A percentile compares a stretch with the other conserved stretches of the same genome.
Conservation (phyloP, 2,113 vertebrate species). For the Toxotes chatareus region DNA sequence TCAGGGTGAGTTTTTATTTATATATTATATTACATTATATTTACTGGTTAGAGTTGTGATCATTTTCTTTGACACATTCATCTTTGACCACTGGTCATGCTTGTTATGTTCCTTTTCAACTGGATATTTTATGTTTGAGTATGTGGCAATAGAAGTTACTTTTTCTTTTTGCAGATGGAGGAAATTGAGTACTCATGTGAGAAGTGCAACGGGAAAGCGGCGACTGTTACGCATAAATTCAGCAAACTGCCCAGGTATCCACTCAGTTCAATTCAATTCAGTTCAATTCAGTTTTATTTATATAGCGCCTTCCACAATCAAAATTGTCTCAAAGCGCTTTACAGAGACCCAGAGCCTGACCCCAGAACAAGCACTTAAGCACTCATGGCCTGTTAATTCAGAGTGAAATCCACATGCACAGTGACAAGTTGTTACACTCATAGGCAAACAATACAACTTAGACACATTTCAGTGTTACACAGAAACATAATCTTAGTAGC, state of each 20-base stretch:
- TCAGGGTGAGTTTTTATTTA: slow-evolving; percentile 85
- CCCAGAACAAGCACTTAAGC: too few species aligned
- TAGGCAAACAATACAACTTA: not conserved
- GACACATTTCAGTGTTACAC: not conserved
- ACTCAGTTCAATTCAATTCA: too few species aligned
- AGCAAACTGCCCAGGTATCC: slow-evolving; percentile 94
- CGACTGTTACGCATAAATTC: slow-evolving; percentile 96
- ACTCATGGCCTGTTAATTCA: not conserved
- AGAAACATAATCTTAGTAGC: not conserved
- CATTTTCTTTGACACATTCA: not conserved
- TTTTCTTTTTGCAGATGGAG: slow-evolving; percentile 86
- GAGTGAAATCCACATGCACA: not conserved
- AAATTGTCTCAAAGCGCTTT: too few species aligned
- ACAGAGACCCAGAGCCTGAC: too few species aligned
- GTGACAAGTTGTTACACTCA: not conserved
- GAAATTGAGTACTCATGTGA: slow-evolving; percentile 99
- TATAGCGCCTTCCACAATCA: too few species aligned
- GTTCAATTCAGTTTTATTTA: too few species aligned
- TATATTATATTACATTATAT: not conserved
- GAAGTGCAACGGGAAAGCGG: slow-evolving; percentile 94
- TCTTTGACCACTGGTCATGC: not conserved
- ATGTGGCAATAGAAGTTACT: not conserved
- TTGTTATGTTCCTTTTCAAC: not conserved
- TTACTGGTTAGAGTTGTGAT: not conserved
- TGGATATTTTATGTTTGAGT: not conserved